Base-by-base conservation (phyloP, 2,113 vertebrate species). In the Eclectus roratus region DNA sequence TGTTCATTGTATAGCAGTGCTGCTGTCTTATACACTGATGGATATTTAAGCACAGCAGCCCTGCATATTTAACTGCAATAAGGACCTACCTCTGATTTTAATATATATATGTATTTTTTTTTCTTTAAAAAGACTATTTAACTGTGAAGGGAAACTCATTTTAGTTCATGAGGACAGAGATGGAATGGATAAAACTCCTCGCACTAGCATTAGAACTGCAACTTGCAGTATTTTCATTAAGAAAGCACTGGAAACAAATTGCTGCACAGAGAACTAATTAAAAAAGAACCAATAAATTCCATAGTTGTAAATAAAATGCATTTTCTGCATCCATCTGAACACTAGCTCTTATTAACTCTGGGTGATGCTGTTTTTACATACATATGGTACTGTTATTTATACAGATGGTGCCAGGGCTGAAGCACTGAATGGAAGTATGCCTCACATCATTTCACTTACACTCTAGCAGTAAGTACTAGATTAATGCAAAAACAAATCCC, bases 211-310 rank as follows among this genome's bases (percentile, higher is more conserved):
- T 37, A 79, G 63, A 83, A 53, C 31, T 20, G 25, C 25, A 83
- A 61, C n/a, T 80, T 80, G 4, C 0, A 68, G 72, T 0, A 0
- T 76, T 93, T 94, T 85, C 52, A 76, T 95, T 85, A 90, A 73
- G 28, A 90, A 25, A 46, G 46, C 15, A 11, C 23, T 70, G 58
- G 58, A 85, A 94, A 88, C 27, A 92, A 85, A 95, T 87, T 64
- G 55, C 55, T 69, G 80, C 47, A 35, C 5, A 50, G 61, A 73
- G 50, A 94, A 35, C n/a, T 70, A 85, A 93, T 93, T 95, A 66
- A 90, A 93, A 85, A 24, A 89, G n/a, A 78, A 64, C 29, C 58
- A 92, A 95, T 94, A 91, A 71, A 95, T 89, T 70, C 33, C 17
- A 31, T 1, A 81, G 47, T 81, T 91, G 92, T 89, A 89, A 81